A percentile compares a stretch with the other conserved stretches of the same genome.
These are phyloP conservation scores for Formica exsecta DNA, from an alignment of 1,140 invertebrate genomes.

Conservation along the genomic window DNA sequence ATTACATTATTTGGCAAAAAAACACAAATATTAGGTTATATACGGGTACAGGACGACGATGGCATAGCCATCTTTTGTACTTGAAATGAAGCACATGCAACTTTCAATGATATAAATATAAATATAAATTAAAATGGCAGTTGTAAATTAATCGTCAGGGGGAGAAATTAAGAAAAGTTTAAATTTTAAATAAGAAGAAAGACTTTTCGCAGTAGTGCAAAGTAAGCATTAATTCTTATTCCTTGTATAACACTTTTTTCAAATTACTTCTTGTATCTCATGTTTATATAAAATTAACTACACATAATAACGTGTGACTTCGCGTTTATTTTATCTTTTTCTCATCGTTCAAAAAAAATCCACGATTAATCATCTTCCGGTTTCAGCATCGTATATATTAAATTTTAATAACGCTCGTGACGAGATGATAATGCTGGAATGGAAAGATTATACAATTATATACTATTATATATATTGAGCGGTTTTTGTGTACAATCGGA, in stretches of 20 bases:
- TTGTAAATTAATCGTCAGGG: not conserved
- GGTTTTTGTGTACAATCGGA: constrained; percentile 14
- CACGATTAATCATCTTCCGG: not conserved
- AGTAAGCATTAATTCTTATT: not conserved
- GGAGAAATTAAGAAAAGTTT: not conserved
- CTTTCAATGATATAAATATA: not conserved
- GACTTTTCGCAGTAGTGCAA: not conserved
- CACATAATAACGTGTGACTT: not conserved
- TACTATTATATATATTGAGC: not conserved
- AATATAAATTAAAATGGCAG: not conserved
- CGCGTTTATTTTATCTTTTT: not conserved
- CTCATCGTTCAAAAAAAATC: not conserved
- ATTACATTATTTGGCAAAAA: not conserved
- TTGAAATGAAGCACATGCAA: not conserved
- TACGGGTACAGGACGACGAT: too few species aligned
- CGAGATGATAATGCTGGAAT: constrained; percentile 31
- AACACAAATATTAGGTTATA: constrained; percentile 10
- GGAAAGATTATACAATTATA: constrained; percentile 15
- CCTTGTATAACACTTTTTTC: not conserved
- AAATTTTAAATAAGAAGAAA: not conserved
- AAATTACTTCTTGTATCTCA: not conserved
- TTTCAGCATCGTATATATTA: constrained; percentile 2
- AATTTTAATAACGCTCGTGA: constrained; percentile 26
- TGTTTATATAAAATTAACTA: too few species aligned
- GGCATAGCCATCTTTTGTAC: not conserved